Conservation (phyloP, 2,888 invertebrate genomes). For the Herminia tarsipennalis region DNA sequence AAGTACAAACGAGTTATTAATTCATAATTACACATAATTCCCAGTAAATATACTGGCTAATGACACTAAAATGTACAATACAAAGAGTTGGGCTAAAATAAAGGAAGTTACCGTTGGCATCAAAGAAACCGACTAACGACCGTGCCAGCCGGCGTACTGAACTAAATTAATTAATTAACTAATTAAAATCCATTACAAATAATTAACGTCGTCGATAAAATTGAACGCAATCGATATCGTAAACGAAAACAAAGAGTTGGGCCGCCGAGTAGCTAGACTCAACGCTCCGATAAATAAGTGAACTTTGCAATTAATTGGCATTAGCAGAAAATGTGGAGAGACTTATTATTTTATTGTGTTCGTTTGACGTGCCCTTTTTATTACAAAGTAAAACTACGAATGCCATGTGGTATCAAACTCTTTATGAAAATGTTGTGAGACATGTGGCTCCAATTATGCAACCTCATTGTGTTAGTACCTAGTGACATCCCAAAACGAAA, state of each 20-base stretch:
- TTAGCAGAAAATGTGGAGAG: slow-evolving; percentile 25
- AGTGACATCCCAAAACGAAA: too few species aligned
- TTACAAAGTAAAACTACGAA: too few species aligned
- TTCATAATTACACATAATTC: slow-evolving; percentile 46
- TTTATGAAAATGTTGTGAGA: too few species aligned
- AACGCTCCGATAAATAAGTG: slow-evolving; percentile 30
- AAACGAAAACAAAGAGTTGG: slow-evolving; percentile 51
- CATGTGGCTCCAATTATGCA: too few species aligned
- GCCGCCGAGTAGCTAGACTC: slow-evolving; percentile 28
- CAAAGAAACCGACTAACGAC: slow-evolving; percentile 68
- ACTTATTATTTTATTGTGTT: slow-evolving; percentile 1
- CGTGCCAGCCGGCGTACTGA: slow-evolving; percentile 52
- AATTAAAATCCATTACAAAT: slow-evolving; percentile 75
- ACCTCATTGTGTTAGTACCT: too few species aligned
- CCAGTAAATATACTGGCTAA: slow-evolving; percentile 41
- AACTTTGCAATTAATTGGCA: slow-evolving; percentile 39
- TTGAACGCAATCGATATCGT: slow-evolving; percentile 58
- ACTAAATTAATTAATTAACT: slow-evolving; percentile 80
- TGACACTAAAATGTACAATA: slow-evolving; percentile 49
- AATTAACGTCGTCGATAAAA: slow-evolving; percentile 61
- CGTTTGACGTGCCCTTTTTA: too few species aligned
- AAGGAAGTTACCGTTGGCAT: slow-evolving; percentile 57
- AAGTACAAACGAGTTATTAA: slow-evolving; percentile 38
- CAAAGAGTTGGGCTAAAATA: slow-evolving; percentile 52
- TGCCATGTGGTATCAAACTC: too few species aligned